phyloP scores from a whole-genome alignment of 2,113 vertebrate species.

The Forbesichthys agassizii region DNA sequence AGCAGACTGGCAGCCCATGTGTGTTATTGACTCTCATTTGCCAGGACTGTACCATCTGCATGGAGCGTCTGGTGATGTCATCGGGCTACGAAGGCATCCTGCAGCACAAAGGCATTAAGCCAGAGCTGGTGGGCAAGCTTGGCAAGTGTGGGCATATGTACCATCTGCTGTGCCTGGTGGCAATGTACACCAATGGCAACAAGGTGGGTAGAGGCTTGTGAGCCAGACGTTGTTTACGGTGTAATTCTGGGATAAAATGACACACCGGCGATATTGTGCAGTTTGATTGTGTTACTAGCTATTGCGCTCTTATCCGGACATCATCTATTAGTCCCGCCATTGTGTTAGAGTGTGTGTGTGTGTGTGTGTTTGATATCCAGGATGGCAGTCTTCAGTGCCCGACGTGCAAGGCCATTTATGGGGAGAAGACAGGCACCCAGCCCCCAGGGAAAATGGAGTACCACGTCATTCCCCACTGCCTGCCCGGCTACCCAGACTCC shows the following conservation, averaged over 20 bases:
- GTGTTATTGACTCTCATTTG: constrained; percentile 39
- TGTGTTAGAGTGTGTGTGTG: no score
- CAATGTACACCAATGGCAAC: constrained; percentile 97
- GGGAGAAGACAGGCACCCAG: constrained; percentile 95
- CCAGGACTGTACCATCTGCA: constrained; percentile 92
- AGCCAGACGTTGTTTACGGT: constrained; percentile 57
- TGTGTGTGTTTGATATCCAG: constrained; percentile 59
- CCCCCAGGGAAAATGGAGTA: constrained; percentile 98
- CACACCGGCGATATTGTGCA: constrained; percentile 32
- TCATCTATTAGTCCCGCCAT: not conserved
- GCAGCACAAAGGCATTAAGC: constrained; percentile 84
- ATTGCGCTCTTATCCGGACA: not conserved
- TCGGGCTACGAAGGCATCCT: constrained; percentile 93
- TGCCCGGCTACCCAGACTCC: constrained; percentile 86
- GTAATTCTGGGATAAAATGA: constrained; percentile 49
- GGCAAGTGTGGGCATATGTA: constrained; percentile 95
- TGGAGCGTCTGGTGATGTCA: constrained; percentile 87
- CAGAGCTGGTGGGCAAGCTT: constrained; percentile 92
- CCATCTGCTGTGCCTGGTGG: constrained; percentile 95
- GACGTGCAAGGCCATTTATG: constrained; percentile 96
- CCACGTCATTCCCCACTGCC: constrained; percentile 93
- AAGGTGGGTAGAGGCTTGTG: constrained; percentile 78
- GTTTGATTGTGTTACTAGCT: constrained; percentile 22
- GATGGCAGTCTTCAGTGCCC: constrained; percentile 96
- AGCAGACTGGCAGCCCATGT: constrained; percentile 33